These are phyloP conservation scores for Emydura subglobosa DNA, from an alignment of 2,113 vertebrate genomes.

Conservation along the genomic window DNA sequence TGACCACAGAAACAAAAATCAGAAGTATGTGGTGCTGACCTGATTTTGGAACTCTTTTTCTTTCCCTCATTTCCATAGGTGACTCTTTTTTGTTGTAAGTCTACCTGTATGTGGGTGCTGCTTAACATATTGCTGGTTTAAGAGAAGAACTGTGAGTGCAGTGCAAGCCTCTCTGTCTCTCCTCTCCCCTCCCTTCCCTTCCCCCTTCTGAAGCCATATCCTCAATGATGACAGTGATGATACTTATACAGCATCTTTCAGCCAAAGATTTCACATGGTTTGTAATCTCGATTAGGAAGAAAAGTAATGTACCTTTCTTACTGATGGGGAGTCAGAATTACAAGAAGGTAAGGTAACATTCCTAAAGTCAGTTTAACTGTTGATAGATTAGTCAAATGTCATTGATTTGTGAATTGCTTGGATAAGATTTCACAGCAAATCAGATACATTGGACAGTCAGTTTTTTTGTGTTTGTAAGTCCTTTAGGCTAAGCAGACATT, in stretches of 20 bases:
- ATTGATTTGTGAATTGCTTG: no score
- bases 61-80: background rate
- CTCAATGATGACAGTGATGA: background rate
- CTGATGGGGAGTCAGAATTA: no score
- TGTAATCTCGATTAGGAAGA: no score
- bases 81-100: background rate
- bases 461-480: background rate
- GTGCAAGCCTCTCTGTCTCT: background rate
- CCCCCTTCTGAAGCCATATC: background rate
- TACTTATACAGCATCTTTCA: background rate
- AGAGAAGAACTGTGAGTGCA: background rate
- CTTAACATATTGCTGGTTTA: background rate
- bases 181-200: background rate
- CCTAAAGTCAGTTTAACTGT: no score
- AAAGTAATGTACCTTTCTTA: no score
- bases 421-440: no score
- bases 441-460: background rate
- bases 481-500: background rate
- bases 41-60: background rate
- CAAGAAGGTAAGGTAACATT: no score
- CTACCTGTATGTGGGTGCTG: background rate
- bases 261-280: no score
- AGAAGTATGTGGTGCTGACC: background rate
- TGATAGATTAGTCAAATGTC: no score
- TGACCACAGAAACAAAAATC: background rate